These are phyloP conservation scores for Apostichopus leukothele DNA, from an alignment of 53 echinoderm and acorn worm genomes.

Conservation along the genomic window DNA sequence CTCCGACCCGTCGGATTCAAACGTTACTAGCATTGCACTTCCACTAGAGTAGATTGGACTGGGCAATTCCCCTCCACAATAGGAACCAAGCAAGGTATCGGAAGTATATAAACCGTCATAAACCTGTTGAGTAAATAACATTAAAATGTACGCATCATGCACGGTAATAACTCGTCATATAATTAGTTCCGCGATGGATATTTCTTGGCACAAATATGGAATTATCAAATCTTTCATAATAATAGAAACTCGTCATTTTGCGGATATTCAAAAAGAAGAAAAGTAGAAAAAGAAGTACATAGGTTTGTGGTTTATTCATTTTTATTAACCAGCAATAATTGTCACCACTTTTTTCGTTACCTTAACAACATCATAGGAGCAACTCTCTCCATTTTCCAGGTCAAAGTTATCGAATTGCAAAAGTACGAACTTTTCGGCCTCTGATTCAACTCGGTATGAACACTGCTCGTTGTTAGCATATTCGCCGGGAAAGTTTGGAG, in stretches of 20 bases:
- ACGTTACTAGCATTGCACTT: not conserved
- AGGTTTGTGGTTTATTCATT: too few species aligned
- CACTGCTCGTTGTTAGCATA: constrained; percentile 22
- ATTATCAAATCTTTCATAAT: too few species aligned
- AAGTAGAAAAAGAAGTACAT: too few species aligned
- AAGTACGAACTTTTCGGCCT: constrained; percentile 20
- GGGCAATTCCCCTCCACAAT: constrained; percentile 9
- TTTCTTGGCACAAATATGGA: too few species aligned
- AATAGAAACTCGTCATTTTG: too few species aligned
- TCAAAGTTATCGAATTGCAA: constrained; percentile 51
- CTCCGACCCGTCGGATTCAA: constrained; percentile 33
- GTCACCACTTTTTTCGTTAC: not conserved
- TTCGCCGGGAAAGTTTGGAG: constrained; percentile 23
- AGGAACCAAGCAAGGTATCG: constrained; percentile 1
- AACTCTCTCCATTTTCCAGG: constrained; percentile 33
- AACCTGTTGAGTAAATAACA: not conserved
- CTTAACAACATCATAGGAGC: constrained; percentile 52
- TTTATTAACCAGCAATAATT: too few species aligned
- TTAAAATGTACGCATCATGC: not conserved
- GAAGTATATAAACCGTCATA: constrained; percentile 29
- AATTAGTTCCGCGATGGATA: too few species aligned
- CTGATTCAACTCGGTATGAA: constrained; percentile 18
- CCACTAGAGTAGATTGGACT: not conserved
- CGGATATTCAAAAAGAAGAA: too few species aligned
- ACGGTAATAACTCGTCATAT: too few species aligned